Conservation (phyloP, 2,113 vertebrate species). For the chimpanzee (Pan troglodytes) region DNA sequence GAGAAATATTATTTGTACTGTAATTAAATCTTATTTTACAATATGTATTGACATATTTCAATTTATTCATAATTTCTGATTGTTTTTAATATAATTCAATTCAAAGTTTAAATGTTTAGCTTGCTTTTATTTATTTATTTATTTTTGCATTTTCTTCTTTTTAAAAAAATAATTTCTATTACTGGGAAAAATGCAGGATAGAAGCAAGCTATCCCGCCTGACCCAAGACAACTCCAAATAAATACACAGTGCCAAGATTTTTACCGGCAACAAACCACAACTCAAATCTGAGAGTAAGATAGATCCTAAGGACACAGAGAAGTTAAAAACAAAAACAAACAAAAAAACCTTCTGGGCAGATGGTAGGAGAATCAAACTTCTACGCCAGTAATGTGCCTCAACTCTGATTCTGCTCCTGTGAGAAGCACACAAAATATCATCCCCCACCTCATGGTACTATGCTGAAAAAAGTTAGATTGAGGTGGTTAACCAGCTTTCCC, state of each 20-base stretch:
- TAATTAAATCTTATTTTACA: neutral
- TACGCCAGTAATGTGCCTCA: neutral
- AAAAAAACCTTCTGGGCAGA: too few relatives aligned
- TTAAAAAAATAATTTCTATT: neutral
- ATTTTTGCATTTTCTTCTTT: neutral
- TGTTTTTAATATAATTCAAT: neutral
- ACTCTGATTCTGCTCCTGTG: neutral
- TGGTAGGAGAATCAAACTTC: neutral
- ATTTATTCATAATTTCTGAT: neutral
- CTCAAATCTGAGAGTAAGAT: neutral
- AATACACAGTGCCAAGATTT: neutral
- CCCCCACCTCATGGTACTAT: neutral
- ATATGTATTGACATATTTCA: neutral
- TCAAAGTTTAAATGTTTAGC: neutral
- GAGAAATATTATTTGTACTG: accelerated
- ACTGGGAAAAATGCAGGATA: neutral
- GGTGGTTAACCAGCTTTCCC: neutral
- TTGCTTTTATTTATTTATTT: neutral
- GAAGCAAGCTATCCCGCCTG: neutral
- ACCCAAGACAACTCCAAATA: neutral
- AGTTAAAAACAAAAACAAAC: neutral
- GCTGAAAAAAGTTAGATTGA: neutral
- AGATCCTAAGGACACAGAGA: neutral
- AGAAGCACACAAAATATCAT: too few relatives aligned
- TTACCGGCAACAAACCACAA: neutral